phyloP scores from a whole-genome alignment of 1,140 invertebrate species.

The Sitodiplosis mosellana region DNA sequence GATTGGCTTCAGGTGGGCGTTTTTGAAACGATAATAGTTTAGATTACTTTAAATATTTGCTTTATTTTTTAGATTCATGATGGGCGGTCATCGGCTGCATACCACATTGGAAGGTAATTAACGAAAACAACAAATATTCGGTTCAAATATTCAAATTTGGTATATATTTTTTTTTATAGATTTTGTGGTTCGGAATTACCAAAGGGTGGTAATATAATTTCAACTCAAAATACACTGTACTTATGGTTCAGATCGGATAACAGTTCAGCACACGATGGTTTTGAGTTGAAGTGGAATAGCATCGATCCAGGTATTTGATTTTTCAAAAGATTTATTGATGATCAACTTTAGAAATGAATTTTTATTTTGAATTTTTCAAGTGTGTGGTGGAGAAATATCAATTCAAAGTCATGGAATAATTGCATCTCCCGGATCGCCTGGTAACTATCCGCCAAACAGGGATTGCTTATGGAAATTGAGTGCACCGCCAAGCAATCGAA shows the following conservation, averaged over 20 bases:
- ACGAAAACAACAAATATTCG: no score
- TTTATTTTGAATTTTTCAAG: conserved; percentile 17
- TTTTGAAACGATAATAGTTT: no score
- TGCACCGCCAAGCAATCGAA: conserved; percentile 47
- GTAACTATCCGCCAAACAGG: conserved; percentile 52
- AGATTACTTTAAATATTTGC: no score
- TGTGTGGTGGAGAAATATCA: conserved; percentile 48
- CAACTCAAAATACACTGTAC: conserved; percentile 51
- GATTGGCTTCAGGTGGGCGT: conserved; percentile 48
- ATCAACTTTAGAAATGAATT: no score
- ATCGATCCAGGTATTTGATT: conserved; percentile 32
- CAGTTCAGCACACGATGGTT: conserved; percentile 37
- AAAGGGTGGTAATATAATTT: conserved; percentile 44
- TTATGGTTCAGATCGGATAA: conserved; percentile 63
- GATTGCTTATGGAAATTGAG: conserved; percentile 63
- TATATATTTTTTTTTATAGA: conserved; percentile 13
- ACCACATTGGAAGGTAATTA: conserved; percentile 38
- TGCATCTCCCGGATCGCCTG: conserved; percentile 63
- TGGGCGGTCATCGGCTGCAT: conserved; percentile 43
- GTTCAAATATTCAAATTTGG: no score
- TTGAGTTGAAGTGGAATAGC: conserved; percentile 53
- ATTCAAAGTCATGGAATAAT: conserved; percentile 44
- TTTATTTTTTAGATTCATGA: conserved; percentile 62
- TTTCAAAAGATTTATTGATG: no score
- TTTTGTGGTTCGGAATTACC: conserved; percentile 54